These are phyloP conservation scores for Triplophysa tibetana DNA, from an alignment of 2,113 vertebrate genomes.

Conservation along the genomic window DNA sequence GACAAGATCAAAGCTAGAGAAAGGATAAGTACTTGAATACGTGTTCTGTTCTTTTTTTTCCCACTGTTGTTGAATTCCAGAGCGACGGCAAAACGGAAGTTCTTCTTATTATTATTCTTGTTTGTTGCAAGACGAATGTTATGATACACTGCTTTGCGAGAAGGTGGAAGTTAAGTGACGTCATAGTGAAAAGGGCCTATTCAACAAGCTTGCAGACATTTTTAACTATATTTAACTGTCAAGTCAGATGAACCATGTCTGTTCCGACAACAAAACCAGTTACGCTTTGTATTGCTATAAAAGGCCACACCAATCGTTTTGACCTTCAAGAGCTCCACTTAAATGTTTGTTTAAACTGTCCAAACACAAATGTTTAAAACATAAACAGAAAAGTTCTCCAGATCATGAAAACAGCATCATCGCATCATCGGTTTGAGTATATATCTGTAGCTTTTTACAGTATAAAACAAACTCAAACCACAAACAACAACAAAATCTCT, in stretches of 20 bases:
- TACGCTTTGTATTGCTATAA: not conserved
- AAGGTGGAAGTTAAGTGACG: too few relatives aligned
- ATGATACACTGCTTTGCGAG: too few relatives aligned
- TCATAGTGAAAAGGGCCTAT: not conserved
- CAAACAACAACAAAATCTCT: not conserved
- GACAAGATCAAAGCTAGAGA: too few relatives aligned
- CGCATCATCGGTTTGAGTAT: not conserved
- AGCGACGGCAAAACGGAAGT: too few relatives aligned
- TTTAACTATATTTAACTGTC: slow-evolving; percentile 17
- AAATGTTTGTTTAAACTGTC: slow-evolving; percentile 1
- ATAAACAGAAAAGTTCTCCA: not conserved
- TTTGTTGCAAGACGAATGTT: too few relatives aligned
- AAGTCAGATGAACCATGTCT: not conserved
- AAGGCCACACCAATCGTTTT: not conserved
- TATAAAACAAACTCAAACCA: not conserved
- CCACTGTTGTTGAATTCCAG: too few relatives aligned
- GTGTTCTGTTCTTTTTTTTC: too few relatives aligned
- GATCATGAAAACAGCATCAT: not conserved
- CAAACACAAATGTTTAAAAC: not conserved
- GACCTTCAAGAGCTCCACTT: not conserved
- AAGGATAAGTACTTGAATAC: too few relatives aligned
- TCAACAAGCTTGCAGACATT: slow-evolving; percentile 1
- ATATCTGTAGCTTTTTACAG: too few relatives aligned
- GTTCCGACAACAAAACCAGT: not conserved
- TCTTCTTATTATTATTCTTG: too few relatives aligned